phyloP scores from a whole-genome alignment of 1,140 invertebrate species.

The Listronotus oregonensis region DNA sequence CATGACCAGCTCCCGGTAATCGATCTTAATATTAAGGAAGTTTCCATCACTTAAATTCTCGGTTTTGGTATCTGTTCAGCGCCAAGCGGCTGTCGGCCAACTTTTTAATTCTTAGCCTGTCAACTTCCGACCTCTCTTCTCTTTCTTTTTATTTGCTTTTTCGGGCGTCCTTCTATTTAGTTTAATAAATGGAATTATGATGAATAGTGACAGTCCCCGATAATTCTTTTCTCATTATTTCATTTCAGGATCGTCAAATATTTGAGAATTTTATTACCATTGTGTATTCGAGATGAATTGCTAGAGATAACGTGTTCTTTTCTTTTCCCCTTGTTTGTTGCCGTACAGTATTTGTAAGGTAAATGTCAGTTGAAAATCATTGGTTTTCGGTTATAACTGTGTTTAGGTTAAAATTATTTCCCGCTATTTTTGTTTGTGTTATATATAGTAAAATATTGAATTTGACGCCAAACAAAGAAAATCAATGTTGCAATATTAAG shows the following conservation, averaged over 20 bases:
- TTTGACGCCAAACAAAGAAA: no score
- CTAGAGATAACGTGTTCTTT: no score
- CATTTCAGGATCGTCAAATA: neutral
- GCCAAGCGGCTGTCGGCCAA: slow-evolving; percentile 30
- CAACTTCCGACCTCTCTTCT: slow-evolving; percentile 25
- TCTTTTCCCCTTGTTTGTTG: no score
- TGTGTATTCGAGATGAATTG: neutral
- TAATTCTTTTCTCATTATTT: slow-evolving; percentile 23
- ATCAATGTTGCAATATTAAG: no score
- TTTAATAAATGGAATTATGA: slow-evolving; percentile 36
- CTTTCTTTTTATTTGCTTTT: slow-evolving; percentile 20
- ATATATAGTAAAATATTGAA: no score
- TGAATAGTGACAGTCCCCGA: slow-evolving; percentile 31
- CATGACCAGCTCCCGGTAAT: slow-evolving; percentile 29
- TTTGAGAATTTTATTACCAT: neutral
- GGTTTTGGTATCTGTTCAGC: slow-evolving; percentile 35
- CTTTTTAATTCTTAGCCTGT: slow-evolving; percentile 36
- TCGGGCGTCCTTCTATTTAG: slow-evolving; percentile 28
- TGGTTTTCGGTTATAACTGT: no score
- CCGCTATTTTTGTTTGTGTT: no score
- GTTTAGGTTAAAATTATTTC: no score
- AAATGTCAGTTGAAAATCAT: no score
- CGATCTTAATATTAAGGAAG: slow-evolving; percentile 37
- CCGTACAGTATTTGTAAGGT: no score
- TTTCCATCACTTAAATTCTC: slow-evolving; percentile 34